Evolutionary conservation across 2,888 invertebrate genomes (phyloP).

Genomic region (Diaperis boleti): DNA sequence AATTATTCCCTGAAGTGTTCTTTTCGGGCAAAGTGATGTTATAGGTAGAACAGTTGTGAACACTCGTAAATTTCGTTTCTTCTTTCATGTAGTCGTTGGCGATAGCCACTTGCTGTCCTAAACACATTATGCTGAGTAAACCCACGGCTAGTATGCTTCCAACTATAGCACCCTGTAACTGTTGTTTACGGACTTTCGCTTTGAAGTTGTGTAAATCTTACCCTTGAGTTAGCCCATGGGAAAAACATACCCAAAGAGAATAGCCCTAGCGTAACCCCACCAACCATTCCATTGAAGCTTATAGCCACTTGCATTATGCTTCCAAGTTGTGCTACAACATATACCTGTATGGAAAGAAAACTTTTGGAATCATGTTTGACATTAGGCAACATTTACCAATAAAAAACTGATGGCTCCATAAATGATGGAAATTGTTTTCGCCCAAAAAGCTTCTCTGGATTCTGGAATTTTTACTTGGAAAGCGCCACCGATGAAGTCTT

Average conservation of each 20-base stretch:
- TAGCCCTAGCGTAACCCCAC: conserved; percentile 88
- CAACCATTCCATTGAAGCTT: conserved; percentile 90
- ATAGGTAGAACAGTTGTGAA: conserved; percentile 68
- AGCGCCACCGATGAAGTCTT: conserved; percentile 85
- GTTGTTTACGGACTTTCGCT: conserved; percentile 12
- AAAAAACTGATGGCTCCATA: conserved; percentile 77
- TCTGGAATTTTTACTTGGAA: conserved; percentile 80
- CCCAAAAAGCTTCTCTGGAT: conserved; percentile 80
- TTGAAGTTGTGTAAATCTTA: conserved; percentile 58
- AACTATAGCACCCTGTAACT: conserved; percentile 73
- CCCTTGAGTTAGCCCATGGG: conserved; percentile 87
- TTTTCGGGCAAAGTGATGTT: conserved; percentile 57
- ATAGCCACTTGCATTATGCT: conserved; percentile 90
- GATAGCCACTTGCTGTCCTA: conserved; percentile 76
- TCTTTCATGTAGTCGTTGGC: conserved; percentile 64
- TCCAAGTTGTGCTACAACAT: conserved; percentile 87
- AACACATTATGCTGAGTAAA: conserved; percentile 74
- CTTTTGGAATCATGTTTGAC: neutral
- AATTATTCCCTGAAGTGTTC: neutral
- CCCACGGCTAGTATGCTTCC: conserved; percentile 74
- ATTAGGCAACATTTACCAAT: conserved; percentile 67
- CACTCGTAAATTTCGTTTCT: conserved; percentile 68
- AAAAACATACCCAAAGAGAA: conserved; percentile 91
- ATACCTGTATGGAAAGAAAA: conserved; percentile 70
- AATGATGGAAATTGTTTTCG: conserved; percentile 76